Evolutionary conservation across 2,113 vertebrate genomes (phyloP).

Genomic region (Bambusicola thoracicus): DNA sequence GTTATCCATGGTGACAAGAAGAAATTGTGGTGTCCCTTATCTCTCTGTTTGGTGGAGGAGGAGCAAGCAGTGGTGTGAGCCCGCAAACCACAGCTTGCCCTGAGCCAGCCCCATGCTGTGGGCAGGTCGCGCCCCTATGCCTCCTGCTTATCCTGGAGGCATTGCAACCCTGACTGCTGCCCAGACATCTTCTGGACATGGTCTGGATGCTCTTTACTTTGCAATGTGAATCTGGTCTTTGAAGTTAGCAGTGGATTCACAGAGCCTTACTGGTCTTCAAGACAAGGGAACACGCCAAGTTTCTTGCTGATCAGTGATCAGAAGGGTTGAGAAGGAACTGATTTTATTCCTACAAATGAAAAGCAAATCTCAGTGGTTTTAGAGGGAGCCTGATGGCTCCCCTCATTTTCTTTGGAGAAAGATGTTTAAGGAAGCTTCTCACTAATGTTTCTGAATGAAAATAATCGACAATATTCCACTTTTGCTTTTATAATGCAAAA

Average conservation of each 20-base stretch:
- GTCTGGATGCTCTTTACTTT: background rate
- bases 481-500: background rate
- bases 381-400: background rate
- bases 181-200: rapidly evolving
- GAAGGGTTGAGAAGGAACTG: background rate
- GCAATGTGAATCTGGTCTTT: background rate
- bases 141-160: rapidly evolving
- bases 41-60: background rate
- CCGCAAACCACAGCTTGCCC: background rate
- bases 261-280: background rate
- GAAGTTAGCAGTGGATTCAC: background rate
- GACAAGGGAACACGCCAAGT: background rate
- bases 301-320: background rate
- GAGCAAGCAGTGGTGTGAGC: background rate
- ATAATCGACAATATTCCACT: background rate
- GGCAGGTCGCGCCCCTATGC: rapidly evolving
- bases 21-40: background rate
- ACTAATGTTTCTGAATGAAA: background rate
- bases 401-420: background rate
- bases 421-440: background rate
- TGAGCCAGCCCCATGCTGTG: rapidly evolving
- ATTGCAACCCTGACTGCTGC: background rate
- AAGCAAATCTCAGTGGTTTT: background rate
- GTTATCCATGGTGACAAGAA: no score
- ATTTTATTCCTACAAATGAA: background rate